Evolutionary conservation across 2,113 vertebrate genomes (phyloP).

Genomic region (Nesogale talazaci): DNA sequence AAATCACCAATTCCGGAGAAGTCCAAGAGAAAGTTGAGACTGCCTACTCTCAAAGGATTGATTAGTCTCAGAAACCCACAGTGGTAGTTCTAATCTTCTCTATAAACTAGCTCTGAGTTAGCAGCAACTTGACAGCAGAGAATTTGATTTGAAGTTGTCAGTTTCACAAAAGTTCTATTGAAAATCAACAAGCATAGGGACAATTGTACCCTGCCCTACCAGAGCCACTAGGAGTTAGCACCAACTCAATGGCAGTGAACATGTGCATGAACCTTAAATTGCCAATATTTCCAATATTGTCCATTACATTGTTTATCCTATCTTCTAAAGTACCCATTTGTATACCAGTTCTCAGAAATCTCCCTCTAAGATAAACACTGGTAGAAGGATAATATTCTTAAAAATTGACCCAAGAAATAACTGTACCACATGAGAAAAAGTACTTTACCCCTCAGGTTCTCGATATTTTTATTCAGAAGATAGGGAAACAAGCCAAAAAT

Average conservation of each 20-base stretch:
- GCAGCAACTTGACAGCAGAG: too few species aligned
- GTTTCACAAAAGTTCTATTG: conserved; percentile 8
- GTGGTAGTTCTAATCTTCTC: too few species aligned
- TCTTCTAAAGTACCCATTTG: conserved; percentile 42
- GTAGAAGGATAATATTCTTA: neutral
- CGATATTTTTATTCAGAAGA: conserved; percentile 28
- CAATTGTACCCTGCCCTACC: too few species aligned
- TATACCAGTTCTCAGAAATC: conserved; percentile 8
- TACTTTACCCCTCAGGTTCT: neutral
- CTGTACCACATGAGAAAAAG: neutral
- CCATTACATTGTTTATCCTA: conserved; percentile 2
- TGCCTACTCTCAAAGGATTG: too few species aligned
- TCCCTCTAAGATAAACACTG: conserved; percentile 6
- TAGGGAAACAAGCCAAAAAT: neutral
- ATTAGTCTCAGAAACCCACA: too few species aligned
- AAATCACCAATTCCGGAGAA: conserved; percentile 26
- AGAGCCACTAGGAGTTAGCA: too few species aligned
- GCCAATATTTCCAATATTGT: neutral
- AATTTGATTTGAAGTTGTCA: neutral
- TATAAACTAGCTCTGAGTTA: too few species aligned
- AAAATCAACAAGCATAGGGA: neutral
- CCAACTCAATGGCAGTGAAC: too few species aligned
- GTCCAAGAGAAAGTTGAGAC: too few species aligned
- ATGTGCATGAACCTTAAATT: conserved; percentile 5
- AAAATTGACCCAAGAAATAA: neutral